Evolutionary conservation across 1,140 invertebrate species (phyloP).

Genomic region (Achatina immaculata): DNA sequence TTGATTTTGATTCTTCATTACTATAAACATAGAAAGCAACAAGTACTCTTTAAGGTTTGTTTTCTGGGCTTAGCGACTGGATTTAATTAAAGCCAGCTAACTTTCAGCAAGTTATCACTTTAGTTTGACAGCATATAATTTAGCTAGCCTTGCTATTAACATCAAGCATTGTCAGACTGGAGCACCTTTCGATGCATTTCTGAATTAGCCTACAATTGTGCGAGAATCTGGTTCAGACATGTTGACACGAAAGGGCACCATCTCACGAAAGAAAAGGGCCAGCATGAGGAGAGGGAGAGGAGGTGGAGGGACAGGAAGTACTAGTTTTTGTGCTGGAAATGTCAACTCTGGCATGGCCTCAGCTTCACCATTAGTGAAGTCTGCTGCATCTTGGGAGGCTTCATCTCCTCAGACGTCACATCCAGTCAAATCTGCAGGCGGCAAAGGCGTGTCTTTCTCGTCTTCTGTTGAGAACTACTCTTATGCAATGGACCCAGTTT

Average conservation of each 20-base stretch:
- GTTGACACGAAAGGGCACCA: slow-evolving; percentile 8
- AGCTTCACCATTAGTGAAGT: background rate
- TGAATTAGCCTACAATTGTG: no score
- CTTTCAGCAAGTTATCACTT: no score
- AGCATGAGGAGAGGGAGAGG: slow-evolving; percentile 14
- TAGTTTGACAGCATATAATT: no score
- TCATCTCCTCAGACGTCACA: background rate
- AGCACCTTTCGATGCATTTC: no score
- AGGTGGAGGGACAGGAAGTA: background rate
- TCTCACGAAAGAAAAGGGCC: slow-evolving; percentile 16
- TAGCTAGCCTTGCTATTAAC: no score
- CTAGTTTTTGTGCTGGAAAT: background rate
- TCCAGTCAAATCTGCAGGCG: background rate
- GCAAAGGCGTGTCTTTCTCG: slow-evolving; percentile 5
- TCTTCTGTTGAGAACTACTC: background rate
- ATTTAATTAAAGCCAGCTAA: no score
- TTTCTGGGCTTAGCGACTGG: no score
- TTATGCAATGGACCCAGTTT: background rate
- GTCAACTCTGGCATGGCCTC: background rate
- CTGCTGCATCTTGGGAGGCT: background rate
- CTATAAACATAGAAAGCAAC: no score
- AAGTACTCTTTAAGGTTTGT: no score
- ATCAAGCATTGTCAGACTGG: no score
- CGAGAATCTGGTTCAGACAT: background rate
- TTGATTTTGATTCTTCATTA: no score